Evolutionary conservation across 2,888 invertebrate species (phyloP).

Genomic region (Hesperia comma): DNA sequence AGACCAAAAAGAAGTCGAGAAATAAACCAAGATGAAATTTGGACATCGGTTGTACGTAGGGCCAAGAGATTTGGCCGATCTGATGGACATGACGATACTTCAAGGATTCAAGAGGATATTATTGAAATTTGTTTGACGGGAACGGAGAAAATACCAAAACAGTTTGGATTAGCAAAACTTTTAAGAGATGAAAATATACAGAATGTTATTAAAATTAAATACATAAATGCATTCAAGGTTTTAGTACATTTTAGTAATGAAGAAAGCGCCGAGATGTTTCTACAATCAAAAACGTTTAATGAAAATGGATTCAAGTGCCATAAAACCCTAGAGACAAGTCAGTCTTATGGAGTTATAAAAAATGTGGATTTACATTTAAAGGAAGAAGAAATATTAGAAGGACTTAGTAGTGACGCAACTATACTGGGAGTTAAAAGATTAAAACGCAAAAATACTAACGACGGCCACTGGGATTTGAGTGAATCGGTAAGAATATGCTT

Average conservation of each 20-base stretch:
- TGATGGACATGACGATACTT: neutral
- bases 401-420: neutral
- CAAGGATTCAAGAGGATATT: slow-evolving; percentile 1
- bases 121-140: slow-evolving; percentile 18
- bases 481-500: slow-evolving; percentile 41
- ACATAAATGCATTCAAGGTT: slow-evolving; percentile 27
- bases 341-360: slow-evolving; percentile 26
- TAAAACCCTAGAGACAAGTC: slow-evolving; percentile 10
- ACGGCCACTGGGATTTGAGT: slow-evolving; percentile 38
- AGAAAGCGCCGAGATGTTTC: slow-evolving; percentile 10
- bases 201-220: slow-evolving; percentile 27
- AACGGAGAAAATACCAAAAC: slow-evolving; percentile 28
- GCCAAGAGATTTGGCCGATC: slow-evolving; percentile 5
- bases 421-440: slow-evolving; percentile 15
- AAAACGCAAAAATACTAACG: slow-evolving; percentile 26
- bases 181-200: slow-evolving; percentile 23
- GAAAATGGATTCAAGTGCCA: slow-evolving; percentile 21
- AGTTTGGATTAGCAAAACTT: slow-evolving; percentile 31
- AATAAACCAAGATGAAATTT: slow-evolving; percentile 15
- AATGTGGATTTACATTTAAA: slow-evolving; percentile 15
- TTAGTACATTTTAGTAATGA: slow-evolving; percentile 20
- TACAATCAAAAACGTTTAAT: slow-evolving; percentile 9
- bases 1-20: slow-evolving; percentile 16
- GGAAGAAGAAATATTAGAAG: slow-evolving; percentile 14
- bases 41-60: slow-evolving; percentile 8